Evolutionary conservation across 2,888 invertebrate species (phyloP).

Genomic region (Disparrhopalites patrizii): DNA sequence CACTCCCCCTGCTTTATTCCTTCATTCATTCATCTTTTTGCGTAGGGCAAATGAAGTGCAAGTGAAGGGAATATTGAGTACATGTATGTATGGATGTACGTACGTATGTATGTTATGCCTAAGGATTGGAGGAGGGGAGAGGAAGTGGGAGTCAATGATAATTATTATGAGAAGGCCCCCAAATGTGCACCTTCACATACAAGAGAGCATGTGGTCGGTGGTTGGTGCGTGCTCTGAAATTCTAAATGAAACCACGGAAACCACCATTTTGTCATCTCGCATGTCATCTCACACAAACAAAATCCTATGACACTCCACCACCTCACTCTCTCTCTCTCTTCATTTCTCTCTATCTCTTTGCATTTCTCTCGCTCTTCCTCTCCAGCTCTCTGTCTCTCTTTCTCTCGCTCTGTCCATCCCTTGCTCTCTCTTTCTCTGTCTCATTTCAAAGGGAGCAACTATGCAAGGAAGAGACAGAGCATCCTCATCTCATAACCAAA

Average conservation of each 20-base stretch:
- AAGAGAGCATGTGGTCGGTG: neutral
- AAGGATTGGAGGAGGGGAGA: neutral
- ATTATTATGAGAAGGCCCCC: neutral
- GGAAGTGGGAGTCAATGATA: neutral
- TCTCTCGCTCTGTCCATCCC: neutral
- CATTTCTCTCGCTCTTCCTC: no score
- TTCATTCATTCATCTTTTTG: no score
- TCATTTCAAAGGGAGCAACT: neutral
- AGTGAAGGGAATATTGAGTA: neutral
- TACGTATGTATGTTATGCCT: neutral
- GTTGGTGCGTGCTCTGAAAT: neutral
- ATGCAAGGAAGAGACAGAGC: neutral
- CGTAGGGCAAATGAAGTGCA: no score
- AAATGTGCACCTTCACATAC: neutral
- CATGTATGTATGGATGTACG: neutral
- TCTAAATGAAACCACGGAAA: slow-evolving; percentile 1
- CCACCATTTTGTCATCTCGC: slow-evolving; percentile 6
- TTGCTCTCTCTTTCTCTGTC: neutral
- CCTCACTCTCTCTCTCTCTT: no score
- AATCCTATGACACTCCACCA: neutral
- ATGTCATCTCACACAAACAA: neutral
- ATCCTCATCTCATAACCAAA: neutral
- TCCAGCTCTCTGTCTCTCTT: neutral
- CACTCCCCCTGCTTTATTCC: no score
- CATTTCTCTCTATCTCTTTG: no score